Conservation (phyloP, 2,888 invertebrate species). For the Ptychoptera contaminata region DNA sequence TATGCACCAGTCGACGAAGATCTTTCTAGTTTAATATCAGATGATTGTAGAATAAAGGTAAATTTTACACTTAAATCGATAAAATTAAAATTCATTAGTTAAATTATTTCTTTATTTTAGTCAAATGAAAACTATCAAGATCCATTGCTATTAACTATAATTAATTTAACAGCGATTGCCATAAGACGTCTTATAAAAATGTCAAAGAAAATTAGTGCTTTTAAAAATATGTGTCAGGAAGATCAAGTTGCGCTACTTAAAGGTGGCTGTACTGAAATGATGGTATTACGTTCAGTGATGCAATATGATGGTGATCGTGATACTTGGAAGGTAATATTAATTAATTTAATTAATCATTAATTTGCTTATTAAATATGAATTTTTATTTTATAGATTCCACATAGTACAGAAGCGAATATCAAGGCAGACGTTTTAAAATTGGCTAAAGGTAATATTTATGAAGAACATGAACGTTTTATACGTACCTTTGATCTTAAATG, state of each 20-base stretch:
- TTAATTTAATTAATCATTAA: constrained; percentile 3
- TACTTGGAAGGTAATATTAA: constrained; percentile 74
- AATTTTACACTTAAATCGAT: constrained; percentile 15
- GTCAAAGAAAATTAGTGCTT: constrained; percentile 74
- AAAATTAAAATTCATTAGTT: neutral
- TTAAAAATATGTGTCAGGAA: constrained; percentile 85
- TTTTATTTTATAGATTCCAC: constrained; percentile 46
- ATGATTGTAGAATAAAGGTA: constrained; percentile 43
- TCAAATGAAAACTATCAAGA: constrained; percentile 33
- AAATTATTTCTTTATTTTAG: neutral
- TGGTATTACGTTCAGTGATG: constrained; percentile 84
- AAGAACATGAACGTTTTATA: constrained; percentile 71
- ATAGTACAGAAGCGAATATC: constrained; percentile 61
- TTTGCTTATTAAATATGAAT: neutral
- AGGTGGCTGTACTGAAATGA: constrained; percentile 92
- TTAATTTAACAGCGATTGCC: constrained; percentile 82
- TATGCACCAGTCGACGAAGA: constrained; percentile 75
- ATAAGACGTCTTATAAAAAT: constrained; percentile 74
- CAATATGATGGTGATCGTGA: constrained; percentile 79
- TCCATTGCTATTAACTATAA: constrained; percentile 63
- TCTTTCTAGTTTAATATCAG: constrained; percentile 48
- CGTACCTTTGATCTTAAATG: constrained; percentile 73
- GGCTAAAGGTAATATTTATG: constrained; percentile 78
- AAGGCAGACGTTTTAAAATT: constrained; percentile 81
- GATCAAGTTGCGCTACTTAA: constrained; percentile 61